Evolutionary conservation across 2,888 invertebrate species (phyloP).

Genomic region (Ethmia dodecea): DNA sequence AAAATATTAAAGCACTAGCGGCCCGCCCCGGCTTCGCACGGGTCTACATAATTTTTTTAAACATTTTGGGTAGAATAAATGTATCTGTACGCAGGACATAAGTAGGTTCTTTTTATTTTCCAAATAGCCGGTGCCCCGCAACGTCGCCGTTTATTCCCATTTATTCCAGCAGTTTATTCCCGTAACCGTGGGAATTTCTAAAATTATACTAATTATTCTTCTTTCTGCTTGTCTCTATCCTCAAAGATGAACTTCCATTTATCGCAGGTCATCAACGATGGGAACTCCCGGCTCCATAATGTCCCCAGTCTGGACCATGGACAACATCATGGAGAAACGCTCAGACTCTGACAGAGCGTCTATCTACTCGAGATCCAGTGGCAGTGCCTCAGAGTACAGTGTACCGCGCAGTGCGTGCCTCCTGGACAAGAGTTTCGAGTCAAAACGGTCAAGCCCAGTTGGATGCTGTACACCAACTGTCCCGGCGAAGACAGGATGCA

Average conservation of each 20-base stretch:
- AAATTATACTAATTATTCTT: too few species aligned
- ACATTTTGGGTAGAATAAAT: too few species aligned
- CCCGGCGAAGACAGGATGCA: slow-evolving; percentile 67
- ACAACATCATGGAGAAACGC: slow-evolving; percentile 65
- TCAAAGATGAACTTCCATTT: not conserved
- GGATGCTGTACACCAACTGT: slow-evolving; percentile 76
- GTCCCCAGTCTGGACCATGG: slow-evolving; percentile 79
- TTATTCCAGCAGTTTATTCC: too few species aligned
- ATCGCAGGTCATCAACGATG: slow-evolving; percentile 78
- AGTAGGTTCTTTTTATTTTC: too few species aligned
- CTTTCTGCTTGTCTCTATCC: too few species aligned
- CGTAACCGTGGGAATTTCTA: too few species aligned
- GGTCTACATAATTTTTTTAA: too few species aligned
- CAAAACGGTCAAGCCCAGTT: slow-evolving; percentile 58
- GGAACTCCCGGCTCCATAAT: slow-evolving; percentile 67
- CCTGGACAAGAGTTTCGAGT: slow-evolving; percentile 70
- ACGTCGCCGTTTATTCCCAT: too few species aligned
- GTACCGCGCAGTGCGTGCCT: slow-evolving; percentile 68
- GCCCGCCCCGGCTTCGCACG: too few species aligned
- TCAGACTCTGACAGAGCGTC: slow-evolving; percentile 80
- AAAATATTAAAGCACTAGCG: too few species aligned
- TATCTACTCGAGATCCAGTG: slow-evolving; percentile 81
- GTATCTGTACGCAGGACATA: too few species aligned
- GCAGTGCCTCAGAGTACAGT: slow-evolving; percentile 82
- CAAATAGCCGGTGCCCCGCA: too few species aligned